phyloP scores from a whole-genome alignment of 2,888 invertebrate genomes.

The Bursaphelenchus okinawaensis region DNA sequence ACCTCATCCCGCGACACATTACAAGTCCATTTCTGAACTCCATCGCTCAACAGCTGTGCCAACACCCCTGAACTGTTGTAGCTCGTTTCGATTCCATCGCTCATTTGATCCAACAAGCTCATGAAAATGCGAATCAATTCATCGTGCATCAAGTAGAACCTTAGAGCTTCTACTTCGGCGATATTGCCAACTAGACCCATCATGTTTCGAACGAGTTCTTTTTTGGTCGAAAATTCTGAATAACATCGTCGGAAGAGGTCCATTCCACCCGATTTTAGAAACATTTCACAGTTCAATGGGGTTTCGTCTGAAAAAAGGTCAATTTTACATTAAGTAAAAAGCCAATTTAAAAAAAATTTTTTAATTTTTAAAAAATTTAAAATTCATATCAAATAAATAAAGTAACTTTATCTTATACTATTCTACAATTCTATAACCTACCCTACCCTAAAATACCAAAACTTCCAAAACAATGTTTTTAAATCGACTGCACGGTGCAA shows the following conservation, averaged over 20 bases:
- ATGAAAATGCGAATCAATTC: slow-evolving; percentile 75
- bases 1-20: slow-evolving; percentile 29
- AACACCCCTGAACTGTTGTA: slow-evolving; percentile 68
- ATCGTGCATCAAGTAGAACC: slow-evolving; percentile 76
- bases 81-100: slow-evolving; percentile 86
- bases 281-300: slow-evolving; percentile 82
- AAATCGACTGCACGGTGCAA: too few relatives aligned
- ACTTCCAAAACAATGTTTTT: too few relatives aligned
- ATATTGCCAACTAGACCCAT: slow-evolving; percentile 90
- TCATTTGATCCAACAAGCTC: slow-evolving; percentile 58
- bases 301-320: slow-evolving; percentile 79
- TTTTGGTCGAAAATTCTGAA: slow-evolving; percentile 62
- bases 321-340: background rate
- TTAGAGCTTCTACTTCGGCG: slow-evolving; percentile 79
- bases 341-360: background rate
- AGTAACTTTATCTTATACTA: too few relatives aligned
- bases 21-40: slow-evolving; percentile 71
- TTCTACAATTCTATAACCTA: too few relatives aligned
- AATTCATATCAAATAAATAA: slow-evolving; percentile 31
- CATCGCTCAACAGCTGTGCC: slow-evolving; percentile 89
- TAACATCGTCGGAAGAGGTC: slow-evolving; percentile 81
- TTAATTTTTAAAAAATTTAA: background rate
- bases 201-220: slow-evolving; percentile 79
- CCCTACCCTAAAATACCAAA: too few relatives aligned
- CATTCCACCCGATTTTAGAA: slow-evolving; percentile 82